Conservation (phyloP, 2,797 vertebrate genomes). For the Chromobotia macracanthus region DNA sequence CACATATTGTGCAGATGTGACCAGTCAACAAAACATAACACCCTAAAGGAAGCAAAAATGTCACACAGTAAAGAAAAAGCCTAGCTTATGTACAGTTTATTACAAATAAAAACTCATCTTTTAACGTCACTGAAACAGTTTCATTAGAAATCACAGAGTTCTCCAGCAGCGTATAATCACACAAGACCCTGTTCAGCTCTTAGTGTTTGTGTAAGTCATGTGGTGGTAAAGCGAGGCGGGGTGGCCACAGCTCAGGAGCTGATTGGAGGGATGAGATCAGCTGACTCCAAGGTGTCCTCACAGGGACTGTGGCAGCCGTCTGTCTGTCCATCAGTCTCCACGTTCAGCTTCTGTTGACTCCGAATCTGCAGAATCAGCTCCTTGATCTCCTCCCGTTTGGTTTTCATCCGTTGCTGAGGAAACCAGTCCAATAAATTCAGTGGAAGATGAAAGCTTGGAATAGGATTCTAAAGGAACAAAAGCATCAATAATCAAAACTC, state of each 20-base stretch:
- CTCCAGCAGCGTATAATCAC: constrained; percentile 75
- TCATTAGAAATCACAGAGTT: constrained; percentile 47
- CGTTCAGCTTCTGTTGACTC: constrained; percentile 82
- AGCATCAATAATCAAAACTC: background rate
- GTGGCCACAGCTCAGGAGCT: constrained; percentile 75
- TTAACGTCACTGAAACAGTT: constrained; percentile 70
- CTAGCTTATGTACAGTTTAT: constrained; percentile 82
- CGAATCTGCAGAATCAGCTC: constrained; percentile 89
- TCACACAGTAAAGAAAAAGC: constrained; percentile 45
- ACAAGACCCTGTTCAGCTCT: constrained; percentile 64
- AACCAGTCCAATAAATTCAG: constrained; percentile 94
- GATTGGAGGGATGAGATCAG: constrained; percentile 68
- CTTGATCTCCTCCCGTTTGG: constrained; percentile 92
- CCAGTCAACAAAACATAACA: constrained; percentile 68
- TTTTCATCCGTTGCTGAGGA: constrained; percentile 93
- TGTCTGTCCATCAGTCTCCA: constrained; percentile 55
- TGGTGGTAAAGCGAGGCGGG: constrained; percentile 60
- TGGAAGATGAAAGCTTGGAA: constrained; percentile 90
- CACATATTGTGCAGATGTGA: no score
- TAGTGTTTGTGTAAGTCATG: constrained; percentile 59
- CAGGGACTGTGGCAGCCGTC: constrained; percentile 46
- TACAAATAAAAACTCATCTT: constrained; percentile 72
- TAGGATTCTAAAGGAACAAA: constrained; percentile 79
- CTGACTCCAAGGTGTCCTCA: constrained; percentile 76
- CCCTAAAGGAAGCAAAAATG: constrained; percentile 76